Evolutionary conservation across 1,140 invertebrate species (phyloP), one percentile per base, ranked within the genome.

Genomic region (Diabrotica virgifera): DNA sequence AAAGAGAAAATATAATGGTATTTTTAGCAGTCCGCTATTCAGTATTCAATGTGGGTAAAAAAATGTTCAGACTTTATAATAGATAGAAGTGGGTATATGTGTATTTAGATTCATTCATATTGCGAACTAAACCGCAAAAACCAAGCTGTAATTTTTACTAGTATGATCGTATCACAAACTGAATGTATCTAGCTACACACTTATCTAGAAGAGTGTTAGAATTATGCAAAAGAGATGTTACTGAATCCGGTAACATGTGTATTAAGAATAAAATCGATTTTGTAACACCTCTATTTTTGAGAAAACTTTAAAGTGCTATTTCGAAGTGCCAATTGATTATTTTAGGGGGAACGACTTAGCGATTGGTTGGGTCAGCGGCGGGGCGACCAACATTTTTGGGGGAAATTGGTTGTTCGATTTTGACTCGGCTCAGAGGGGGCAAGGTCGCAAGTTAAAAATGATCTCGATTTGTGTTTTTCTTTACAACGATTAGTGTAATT

Each of bases 291-390:
- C n/a, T 13, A 35, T 59, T 38, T 13, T 40, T 35, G 14, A 56
- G 55, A 59, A 63, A 67, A 63, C 62, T 55, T 60, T 64, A 70
- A 76, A 77, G 76, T 77, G 75, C 75, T 77, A 76, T 76, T 77
- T 76, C 70, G 71, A 77, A 77, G 76, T 77, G 76, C 76, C 76
- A 77, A 77, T 76, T 75, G 64, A 58, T 71, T 70, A 69, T 63
- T 70, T 71, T 69, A 71, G 65, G 65, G 62, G 63, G 63, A 61
- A 61, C 24, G 24, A 24, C 24, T 1, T 24, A 24, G 24, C 24
- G 64, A 63, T 68, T 59, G 59, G 51, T 51, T 12, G 59, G 56
- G 38, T 66, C 59, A 14, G 24, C 12, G n/a, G 53, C 35, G 13
- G 35, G n/a, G 53, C 13, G 6, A 36, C 8, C 8, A 35, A 36